Evolutionary conservation across 2,797 vertebrate genomes (phyloP), one percentile per base, ranked within the genome.

Genomic region (Spea hammondii): DNA sequence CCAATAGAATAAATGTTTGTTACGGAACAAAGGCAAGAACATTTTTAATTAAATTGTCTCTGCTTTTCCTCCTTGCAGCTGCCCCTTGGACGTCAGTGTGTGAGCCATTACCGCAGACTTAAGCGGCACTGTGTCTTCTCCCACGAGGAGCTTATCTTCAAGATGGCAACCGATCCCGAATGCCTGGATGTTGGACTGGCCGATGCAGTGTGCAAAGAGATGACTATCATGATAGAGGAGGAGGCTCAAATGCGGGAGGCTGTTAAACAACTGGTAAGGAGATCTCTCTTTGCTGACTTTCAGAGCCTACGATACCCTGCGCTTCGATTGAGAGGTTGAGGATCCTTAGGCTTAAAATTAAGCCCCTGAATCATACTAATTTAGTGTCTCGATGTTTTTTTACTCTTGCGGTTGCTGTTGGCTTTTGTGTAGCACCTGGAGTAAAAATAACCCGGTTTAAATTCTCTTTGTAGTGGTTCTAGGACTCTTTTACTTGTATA

Each of bases 121-220:
- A 95, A 94, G 32, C 94, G 97, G 12, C 95, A 99, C 83, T 99
- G 98, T 32, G 97, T 99, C 7, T 99, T 99, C 88, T 99, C 98
- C 54, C 98, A 99, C 0, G 98, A 99, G 74, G 98, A 99, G 85
- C 92, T 99, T 46, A 92, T 99, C 85, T 99, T 97, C 88, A 99
- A 99, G 89, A 99, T 99, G 98, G 97, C 96, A 0, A 94, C 97
- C 0, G 97, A 99, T 83, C 96, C 98, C 0, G 98, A 99, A 82
- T 96, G 95, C 84, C 88, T 99, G 47, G 97, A 99, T 0, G 97
- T 99, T 59, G 97, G 97, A 44, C 88, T 99, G 82, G 98, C 98
- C 5, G 96, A 96, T 1, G 90, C 95, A 6, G 97, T 99, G 17
- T 95, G 92, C 83, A 96, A 94, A 84, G 97, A 99, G 88, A 93